Evolutionary conservation across 1,140 invertebrate species (phyloP).

Genomic region (Saccostrea glomerata): DNA sequence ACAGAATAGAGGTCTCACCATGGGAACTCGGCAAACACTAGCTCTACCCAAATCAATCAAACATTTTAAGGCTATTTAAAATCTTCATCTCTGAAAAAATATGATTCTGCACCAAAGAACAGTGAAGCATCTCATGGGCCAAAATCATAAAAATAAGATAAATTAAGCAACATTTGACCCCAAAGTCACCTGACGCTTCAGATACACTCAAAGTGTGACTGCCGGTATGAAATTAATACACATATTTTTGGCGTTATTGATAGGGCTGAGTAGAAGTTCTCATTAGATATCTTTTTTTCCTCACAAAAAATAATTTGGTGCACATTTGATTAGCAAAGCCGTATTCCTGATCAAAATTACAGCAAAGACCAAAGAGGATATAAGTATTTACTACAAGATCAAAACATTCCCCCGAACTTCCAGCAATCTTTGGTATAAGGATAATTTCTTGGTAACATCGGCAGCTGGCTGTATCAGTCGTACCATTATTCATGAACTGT

Average conservation of each 20-base stretch:
- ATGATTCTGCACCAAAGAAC: conserved; percentile 12
- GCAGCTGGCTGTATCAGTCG: conserved; percentile 24
- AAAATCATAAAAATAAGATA: neutral
- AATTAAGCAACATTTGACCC: neutral
- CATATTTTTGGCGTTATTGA: conserved; percentile 26
- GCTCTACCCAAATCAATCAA: conserved; percentile 30
- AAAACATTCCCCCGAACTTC: conserved; percentile 21
- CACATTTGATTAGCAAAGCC: conserved; percentile 23
- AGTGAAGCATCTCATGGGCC: neutral
- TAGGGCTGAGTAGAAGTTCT: neutral
- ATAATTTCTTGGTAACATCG: conserved; percentile 34
- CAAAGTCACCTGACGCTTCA: neutral
- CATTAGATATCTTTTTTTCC: conserved; percentile 11
- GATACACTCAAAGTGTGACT: neutral
- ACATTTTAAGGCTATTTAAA: neutral
- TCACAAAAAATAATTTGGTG: neutral
- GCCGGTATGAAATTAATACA: conserved; percentile 6
- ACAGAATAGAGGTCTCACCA: conserved; percentile 23
- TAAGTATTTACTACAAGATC: conserved; percentile 32
- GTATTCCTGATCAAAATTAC: neutral
- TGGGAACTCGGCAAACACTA: neutral
- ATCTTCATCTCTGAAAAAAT: conserved; percentile 8
- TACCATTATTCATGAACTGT: conserved; percentile 32
- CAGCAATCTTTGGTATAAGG: neutral
- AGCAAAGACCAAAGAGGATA: conserved; percentile 1